Evolutionary conservation across 1,140 invertebrate species (phyloP).

Genomic region (Muscidifurax raptorellus): DNA sequence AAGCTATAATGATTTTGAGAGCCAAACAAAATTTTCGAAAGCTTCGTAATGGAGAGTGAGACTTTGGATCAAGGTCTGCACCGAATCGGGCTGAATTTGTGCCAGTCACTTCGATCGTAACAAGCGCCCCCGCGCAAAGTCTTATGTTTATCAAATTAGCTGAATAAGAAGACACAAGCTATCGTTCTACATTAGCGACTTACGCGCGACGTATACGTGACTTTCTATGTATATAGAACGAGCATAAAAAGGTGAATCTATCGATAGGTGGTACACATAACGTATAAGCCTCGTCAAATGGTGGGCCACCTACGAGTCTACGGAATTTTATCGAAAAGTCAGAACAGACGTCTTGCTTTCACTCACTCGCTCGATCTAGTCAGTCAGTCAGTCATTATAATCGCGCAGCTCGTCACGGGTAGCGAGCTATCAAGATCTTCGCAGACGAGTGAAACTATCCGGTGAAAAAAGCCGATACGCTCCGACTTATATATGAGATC

Average conservation of each 20-base stretch:
- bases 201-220: too few relatives aligned
- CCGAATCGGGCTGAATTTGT: neutral
- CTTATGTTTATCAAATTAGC: constrained; percentile 7
- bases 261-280: too few relatives aligned
- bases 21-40: too few relatives aligned
- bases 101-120: neutral
- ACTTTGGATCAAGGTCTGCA: too few relatives aligned
- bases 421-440: constrained; percentile 37
- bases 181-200: neutral
- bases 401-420: constrained; percentile 11
- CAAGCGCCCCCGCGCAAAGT: neutral
- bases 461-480: neutral
- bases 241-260: too few relatives aligned
- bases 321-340: too few relatives aligned
- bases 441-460: constrained; percentile 11
- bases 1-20: too few relatives aligned
- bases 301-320: too few relatives aligned
- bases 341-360: constrained; percentile 26
- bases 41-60: too few relatives aligned
- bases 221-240: too few relatives aligned
- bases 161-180: neutral
- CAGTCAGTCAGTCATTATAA: constrained; percentile 39
- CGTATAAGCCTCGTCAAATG: too few relatives aligned
- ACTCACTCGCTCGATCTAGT: neutral
- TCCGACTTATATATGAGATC: neutral